Evolutionary conservation across 64 coral and sea anemone species (phyloP).

Genomic region (Cladopsammia gracilis): DNA sequence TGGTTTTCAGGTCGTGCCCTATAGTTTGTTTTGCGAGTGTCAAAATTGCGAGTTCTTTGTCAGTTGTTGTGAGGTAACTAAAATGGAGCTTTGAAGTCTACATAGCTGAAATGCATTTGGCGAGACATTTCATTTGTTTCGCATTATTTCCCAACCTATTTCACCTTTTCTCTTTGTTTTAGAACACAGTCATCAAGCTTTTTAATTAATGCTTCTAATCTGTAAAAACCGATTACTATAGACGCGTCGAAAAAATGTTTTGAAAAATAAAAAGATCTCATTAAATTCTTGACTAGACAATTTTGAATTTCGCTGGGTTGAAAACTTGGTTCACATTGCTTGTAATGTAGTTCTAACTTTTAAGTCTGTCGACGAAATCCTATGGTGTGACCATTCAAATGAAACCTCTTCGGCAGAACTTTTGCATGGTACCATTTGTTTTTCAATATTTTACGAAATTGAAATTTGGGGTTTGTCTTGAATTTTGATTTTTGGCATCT

Average conservation of each 20-base stretch:
- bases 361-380: no score
- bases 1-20: not conserved
- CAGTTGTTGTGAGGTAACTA: not conserved
- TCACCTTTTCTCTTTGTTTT: slow-evolving; percentile 27
- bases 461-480: no score
- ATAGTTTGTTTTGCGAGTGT: not conserved
- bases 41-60: not conserved
- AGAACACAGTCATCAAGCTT: slow-evolving; percentile 3
- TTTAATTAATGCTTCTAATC: slow-evolving; percentile 31
- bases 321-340: not conserved
- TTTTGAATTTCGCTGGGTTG: not conserved
- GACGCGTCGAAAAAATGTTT: not conserved
- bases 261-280: not conserved
- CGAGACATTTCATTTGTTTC: slow-evolving; percentile 32
- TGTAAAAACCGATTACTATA: not conserved
- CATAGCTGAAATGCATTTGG: not conserved
- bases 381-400: no score
- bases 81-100: not conserved
- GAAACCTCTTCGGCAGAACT: no score
- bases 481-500: no score
- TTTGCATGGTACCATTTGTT: no score
- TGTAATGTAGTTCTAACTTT: no score
- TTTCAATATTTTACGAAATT: no score
- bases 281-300: not conserved
- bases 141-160: slow-evolving; percentile 9